These are phyloP conservation scores for Aproaerema taeniolella DNA, from an alignment of 2,888 invertebrate genomes.

Conservation along the genomic window DNA sequence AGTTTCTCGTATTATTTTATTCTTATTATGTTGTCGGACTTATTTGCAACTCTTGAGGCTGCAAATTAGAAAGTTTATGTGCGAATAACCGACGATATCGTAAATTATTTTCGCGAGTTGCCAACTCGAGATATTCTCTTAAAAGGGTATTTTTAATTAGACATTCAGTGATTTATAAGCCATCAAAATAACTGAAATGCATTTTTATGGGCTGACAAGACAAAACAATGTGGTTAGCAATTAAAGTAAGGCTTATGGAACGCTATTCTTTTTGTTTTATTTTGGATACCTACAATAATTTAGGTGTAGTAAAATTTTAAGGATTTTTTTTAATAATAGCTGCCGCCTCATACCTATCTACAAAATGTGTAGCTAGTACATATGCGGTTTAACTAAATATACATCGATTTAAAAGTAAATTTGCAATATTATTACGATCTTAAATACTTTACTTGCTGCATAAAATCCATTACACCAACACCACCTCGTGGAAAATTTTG, in stretches of 20 bases:
- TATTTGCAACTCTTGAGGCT: conserved; percentile 46
- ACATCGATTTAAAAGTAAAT: too few species aligned
- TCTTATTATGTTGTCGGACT: conserved; percentile 59
- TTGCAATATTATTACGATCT: too few species aligned
- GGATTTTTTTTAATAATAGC: neutral
- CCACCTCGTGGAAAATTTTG: too few species aligned
- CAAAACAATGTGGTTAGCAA: conserved; percentile 18
- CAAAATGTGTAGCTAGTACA: neutral
- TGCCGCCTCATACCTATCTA: neutral
- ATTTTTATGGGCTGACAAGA: conserved; percentile 37
- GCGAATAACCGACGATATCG: conserved; percentile 55
- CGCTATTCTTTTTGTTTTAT: neutral
- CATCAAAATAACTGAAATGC: conserved; percentile 51
- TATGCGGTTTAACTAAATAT: neutral
- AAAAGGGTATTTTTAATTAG: conserved; percentile 68
- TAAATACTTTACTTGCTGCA: too few species aligned
- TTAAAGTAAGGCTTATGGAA: conserved; percentile 3
- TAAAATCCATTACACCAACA: too few species aligned
- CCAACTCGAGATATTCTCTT: conserved; percentile 43
- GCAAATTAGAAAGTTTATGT: conserved; percentile 75
- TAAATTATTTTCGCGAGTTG: conserved; percentile 67
- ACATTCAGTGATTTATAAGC: conserved; percentile 60
- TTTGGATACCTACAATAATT: too few species aligned
- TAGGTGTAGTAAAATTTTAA: neutral
- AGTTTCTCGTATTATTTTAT: conserved; percentile 62